Evolutionary conservation across 2,797 vertebrate species (phyloP).

Genomic region (Pogonophryne albipinna): DNA sequence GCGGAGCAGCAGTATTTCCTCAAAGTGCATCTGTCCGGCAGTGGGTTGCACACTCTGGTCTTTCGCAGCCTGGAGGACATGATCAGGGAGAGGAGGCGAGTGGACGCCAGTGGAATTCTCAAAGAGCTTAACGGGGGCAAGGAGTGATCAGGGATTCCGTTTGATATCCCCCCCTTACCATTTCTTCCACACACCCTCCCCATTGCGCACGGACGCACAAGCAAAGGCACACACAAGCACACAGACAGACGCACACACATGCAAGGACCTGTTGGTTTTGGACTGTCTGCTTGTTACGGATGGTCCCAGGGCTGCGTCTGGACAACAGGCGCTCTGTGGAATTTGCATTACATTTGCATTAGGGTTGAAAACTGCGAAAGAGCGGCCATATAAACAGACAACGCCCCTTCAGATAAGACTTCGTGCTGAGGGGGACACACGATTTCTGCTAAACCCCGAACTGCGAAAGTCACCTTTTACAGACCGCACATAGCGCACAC

Average conservation of each 20-base stretch:
- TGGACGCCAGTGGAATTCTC: slow-evolving; percentile 96
- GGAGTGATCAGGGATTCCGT: slow-evolving; percentile 83
- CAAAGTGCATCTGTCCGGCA: slow-evolving; percentile 94
- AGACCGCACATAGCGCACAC: slow-evolving; percentile 62
- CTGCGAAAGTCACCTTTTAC: slow-evolving; percentile 64
- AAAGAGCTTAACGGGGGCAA: slow-evolving; percentile 93
- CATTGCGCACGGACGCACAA: slow-evolving; percentile 60
- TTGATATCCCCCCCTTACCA: slow-evolving; percentile 47
- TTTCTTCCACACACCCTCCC: background rate
- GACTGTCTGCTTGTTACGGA: slow-evolving; percentile 52
- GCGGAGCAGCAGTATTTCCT: slow-evolving; percentile 94
- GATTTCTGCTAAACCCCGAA: slow-evolving; percentile 49
- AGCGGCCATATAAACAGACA: slow-evolving; percentile 71
- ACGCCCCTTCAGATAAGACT: slow-evolving; percentile 74
- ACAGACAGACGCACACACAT: slow-evolving; percentile 49
- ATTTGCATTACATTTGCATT: slow-evolving; percentile 48
- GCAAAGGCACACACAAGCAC: slow-evolving; percentile 56
- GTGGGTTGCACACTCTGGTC: slow-evolving; percentile 92
- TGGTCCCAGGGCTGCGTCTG: slow-evolving; percentile 42
- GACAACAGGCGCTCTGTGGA: slow-evolving; percentile 61
- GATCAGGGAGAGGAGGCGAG: slow-evolving; percentile 95
- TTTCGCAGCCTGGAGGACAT: slow-evolving; percentile 98
- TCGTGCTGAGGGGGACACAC: slow-evolving; percentile 59
- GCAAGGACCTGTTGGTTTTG: slow-evolving; percentile 77
- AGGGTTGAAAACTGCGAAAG: slow-evolving; percentile 53